Evolutionary conservation across 2,113 vertebrate genomes (phyloP).

Genomic region (Murina feae): DNA sequence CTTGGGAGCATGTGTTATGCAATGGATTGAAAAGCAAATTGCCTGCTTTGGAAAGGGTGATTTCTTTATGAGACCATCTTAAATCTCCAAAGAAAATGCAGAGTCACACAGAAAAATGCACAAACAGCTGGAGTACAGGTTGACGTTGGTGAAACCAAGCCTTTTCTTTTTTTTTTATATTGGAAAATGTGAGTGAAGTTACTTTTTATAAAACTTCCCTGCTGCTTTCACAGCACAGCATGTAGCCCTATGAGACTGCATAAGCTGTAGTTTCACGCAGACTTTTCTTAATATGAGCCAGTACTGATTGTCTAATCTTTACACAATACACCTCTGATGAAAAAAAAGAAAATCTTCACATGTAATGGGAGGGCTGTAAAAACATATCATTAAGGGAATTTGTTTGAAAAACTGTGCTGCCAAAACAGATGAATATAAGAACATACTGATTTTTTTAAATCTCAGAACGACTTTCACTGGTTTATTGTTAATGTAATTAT

Average conservation of each 20-base stretch:
- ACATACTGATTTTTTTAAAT: background rate
- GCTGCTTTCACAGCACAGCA: constrained; percentile 28
- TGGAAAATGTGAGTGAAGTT: constrained; percentile 29
- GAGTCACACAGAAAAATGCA: constrained; percentile 49
- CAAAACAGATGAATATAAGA: background rate
- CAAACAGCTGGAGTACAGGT: constrained; percentile 57
- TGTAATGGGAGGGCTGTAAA: background rate
- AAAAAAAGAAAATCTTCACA: background rate
- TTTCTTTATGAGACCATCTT: constrained; percentile 41
- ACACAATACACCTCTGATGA: background rate
- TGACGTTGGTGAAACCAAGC: background rate
- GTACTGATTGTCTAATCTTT: background rate
- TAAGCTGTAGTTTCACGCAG: background rate
- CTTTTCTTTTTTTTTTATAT: background rate
- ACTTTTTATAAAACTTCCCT: constrained; percentile 49
- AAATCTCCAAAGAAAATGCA: constrained; percentile 55
- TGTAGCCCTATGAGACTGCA: background rate
- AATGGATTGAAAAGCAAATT: constrained; percentile 8
- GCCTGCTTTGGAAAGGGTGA: constrained; percentile 42
- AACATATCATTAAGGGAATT: background rate
- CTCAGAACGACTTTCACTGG: background rate
- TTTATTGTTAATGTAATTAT: constrained; percentile 31
- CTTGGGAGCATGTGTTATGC: constrained; percentile 18
- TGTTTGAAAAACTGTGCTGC: background rate
- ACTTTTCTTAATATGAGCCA: background rate